These are phyloP conservation scores for Sebastes umbrosus DNA, from an alignment of 2,797 vertebrate species.

Conservation along the genomic window DNA sequence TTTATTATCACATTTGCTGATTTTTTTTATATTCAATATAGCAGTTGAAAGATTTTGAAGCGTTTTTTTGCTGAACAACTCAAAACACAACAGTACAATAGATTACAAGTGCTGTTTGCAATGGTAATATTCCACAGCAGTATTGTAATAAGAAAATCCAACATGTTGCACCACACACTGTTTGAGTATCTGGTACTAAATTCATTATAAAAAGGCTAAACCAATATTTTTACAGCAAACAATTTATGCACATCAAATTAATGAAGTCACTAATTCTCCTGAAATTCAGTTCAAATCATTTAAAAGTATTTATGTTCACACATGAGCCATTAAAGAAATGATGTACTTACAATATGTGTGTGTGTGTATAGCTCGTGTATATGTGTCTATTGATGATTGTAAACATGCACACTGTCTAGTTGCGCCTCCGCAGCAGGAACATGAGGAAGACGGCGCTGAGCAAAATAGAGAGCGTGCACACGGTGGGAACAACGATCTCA, in stretches of 20 bases:
- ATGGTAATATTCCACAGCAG: constrained; percentile 47
- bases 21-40: not conserved
- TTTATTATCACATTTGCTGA: constrained; percentile 15
- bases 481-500: constrained; percentile 91
- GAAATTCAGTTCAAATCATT: constrained; percentile 32
- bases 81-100: constrained; percentile 29
- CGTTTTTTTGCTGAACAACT: constrained; percentile 14
- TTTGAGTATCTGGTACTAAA: not conserved
- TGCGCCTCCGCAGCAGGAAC: constrained; percentile 85
- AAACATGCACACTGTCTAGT: constrained; percentile 70
- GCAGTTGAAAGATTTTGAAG: not conserved
- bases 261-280: constrained; percentile 20
- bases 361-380: not conserved
- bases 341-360: not conserved
- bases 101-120: constrained; percentile 17
- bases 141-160: constrained; percentile 39
- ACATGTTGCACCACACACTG: constrained; percentile 36
- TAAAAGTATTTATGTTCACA: too few relatives aligned
- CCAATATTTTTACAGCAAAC: constrained; percentile 41
- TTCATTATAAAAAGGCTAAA: constrained; percentile 15
- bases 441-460: constrained; percentile 88
- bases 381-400: constrained; percentile 6
- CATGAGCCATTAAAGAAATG: too few relatives aligned
- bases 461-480: constrained; percentile 90
- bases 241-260: constrained; percentile 61